These are phyloP conservation scores for Neopipo cinnamomea DNA, from an alignment of 2,113 vertebrate species.

Conservation along the genomic window DNA sequence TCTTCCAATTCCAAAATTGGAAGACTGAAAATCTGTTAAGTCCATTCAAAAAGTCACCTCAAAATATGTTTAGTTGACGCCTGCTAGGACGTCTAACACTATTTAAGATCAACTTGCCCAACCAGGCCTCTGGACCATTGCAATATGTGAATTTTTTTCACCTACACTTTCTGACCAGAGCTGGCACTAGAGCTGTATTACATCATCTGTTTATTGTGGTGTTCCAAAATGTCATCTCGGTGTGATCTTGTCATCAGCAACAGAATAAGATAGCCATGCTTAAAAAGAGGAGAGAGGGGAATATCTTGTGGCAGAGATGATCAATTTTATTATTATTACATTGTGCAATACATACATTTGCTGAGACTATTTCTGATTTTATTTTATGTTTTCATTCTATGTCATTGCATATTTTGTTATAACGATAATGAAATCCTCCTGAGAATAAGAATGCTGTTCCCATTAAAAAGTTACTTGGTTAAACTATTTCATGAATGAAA, in stretches of 20 bases:
- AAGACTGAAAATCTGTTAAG: neutral
- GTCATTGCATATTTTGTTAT: neutral
- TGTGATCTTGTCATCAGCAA: neutral
- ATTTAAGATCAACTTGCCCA: neutral
- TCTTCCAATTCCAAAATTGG: neutral
- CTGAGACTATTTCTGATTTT: neutral
- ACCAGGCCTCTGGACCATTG: neutral
- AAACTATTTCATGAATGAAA: neutral
- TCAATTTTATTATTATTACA: neutral
- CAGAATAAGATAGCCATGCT: neutral
- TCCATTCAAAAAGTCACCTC: neutral
- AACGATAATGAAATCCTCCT: neutral
- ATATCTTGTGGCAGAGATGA: neutral
- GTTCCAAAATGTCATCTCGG: neutral
- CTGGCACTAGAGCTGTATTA: neutral
- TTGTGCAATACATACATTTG: neutral
- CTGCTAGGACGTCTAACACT: neutral
- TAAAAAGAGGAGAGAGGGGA: neutral
- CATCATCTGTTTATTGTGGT: neutral
- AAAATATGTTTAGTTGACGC: neutral
- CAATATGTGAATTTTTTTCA: neutral
- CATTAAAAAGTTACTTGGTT: neutral
- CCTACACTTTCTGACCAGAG: neutral
- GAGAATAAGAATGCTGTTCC: neutral
- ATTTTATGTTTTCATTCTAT: neutral